Percentiles rank a stretch among this genome's conserved stretches.
These are phyloP conservation scores for Distichodus sexfasciatus DNA, from an alignment of 2,797 vertebrate species.

Conservation along the genomic window DNA sequence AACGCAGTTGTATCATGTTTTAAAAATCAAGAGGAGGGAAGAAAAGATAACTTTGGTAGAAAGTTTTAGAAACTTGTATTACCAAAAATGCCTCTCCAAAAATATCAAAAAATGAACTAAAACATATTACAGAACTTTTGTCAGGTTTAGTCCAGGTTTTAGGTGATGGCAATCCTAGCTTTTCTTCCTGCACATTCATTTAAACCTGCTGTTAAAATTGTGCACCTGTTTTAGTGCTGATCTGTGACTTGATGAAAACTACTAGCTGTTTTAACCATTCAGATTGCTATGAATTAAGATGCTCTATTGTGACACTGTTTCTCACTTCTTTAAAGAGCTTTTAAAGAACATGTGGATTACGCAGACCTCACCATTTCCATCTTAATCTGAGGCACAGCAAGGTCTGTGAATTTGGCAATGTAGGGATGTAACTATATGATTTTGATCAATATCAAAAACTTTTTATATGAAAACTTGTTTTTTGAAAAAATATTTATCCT, in stretches of 20 bases:
- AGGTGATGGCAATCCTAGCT: constrained; percentile 67
- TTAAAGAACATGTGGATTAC: constrained; percentile 3
- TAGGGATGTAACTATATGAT: no score
- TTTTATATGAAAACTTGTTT: no score
- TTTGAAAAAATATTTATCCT: no score
- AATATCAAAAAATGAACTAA: no score
- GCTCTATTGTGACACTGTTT: neutral
- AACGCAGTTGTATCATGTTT: constrained; percentile 70
- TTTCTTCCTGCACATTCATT: constrained; percentile 57
- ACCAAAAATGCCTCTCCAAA: constrained; percentile 12
- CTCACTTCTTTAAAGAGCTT: constrained; percentile 1
- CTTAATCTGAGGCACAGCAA: no score
- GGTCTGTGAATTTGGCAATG: no score
- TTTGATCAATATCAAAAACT: no score
- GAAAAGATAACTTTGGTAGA: neutral
- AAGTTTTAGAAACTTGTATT: neutral
- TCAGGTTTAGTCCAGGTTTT: constrained; percentile 44
- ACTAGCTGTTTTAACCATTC: neutral
- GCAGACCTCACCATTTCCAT: no score
- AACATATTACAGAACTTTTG: constrained; percentile 1
- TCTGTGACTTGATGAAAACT: constrained; percentile 24
- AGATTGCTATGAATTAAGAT: neutral
- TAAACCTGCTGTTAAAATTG: constrained; percentile 50
- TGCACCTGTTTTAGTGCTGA: constrained; percentile 31
- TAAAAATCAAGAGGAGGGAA: neutral